Evolutionary conservation across 2,888 invertebrate species (phyloP).

Genomic region (Cephus sareptanus): DNA sequence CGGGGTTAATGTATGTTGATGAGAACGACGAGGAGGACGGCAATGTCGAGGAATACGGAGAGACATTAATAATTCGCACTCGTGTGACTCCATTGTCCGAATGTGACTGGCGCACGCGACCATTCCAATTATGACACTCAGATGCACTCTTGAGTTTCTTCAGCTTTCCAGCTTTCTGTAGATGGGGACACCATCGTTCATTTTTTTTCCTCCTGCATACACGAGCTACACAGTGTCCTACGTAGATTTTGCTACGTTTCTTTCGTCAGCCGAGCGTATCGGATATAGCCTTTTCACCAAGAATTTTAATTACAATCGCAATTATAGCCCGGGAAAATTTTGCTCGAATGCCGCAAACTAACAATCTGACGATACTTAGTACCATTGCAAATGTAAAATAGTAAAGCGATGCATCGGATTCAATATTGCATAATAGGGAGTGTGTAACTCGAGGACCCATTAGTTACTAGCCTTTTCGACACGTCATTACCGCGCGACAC

Average conservation of each 20-base stretch:
- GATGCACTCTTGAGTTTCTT: slow-evolving; percentile 8
- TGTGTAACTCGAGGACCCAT: slow-evolving; percentile 2
- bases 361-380: slow-evolving; percentile 39
- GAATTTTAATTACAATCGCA: slow-evolving; percentile 63
- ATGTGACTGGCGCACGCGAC: slow-evolving; percentile 54
- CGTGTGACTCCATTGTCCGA: slow-evolving; percentile 61
- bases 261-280: background rate
- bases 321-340: slow-evolving; percentile 53
- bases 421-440: slow-evolving; percentile 30
- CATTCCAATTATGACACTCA: slow-evolving; percentile 59
- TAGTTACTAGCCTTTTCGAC: slow-evolving; percentile 25
- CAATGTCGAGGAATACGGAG: slow-evolving; percentile 34
- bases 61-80: slow-evolving; percentile 59
- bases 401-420: slow-evolving; percentile 8
- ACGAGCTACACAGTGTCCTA: background rate
- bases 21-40: slow-evolving; percentile 30
- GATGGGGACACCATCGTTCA: slow-evolving; percentile 11
- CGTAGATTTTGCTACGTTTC: background rate
- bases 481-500: slow-evolving; percentile 36
- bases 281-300: slow-evolving; percentile 44
- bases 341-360: slow-evolving; percentile 47
- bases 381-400: background rate
- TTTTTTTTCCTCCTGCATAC: slow-evolving; percentile 8
- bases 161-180: slow-evolving; percentile 18
- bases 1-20: background rate